Evolutionary conservation across 2,113 vertebrate species (phyloP), one percentile per base, ranked within the genome.

Genomic region (Periophthalmodon schlosseri): DNA sequence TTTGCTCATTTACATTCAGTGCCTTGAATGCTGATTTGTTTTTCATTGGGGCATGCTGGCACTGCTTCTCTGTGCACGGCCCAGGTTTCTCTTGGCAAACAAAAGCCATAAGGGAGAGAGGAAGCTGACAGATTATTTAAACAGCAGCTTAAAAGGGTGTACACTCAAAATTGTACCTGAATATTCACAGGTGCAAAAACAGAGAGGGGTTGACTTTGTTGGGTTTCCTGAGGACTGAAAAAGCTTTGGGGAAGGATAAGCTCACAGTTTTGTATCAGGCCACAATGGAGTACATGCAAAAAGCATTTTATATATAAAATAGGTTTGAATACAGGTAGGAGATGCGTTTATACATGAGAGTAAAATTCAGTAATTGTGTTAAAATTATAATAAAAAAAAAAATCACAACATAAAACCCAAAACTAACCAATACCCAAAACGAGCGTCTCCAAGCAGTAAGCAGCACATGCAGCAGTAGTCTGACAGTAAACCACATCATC

Each of bases 61-160:
- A 47, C n/a, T 66, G 36, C 64, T 66, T 66, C n/a, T 66, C 64
- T 28, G 20, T 49, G 44, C 21, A 24, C 21, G 6, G 66, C 39
- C 39, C 39, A 24, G 44, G n/a, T 68, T 68, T 68, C 44, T 47
- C n/a, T 47, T 68, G 66, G 66, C 44, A 47, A 68, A 49, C 66
- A 68, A 68, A 49, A 47, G 33, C 63, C 36, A 65, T 65, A 44
- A 65, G 63, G 63, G 63, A 65, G 63, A 44, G 20, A 21, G 34
- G 63, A 15, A 60, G 39, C 46, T 68, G 44, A 68, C 66, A 68
- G 66, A 47, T 68, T 68, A 68, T 68, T 68, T 68, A 47, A 68
- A 49, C 44, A 16, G 21, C 44, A 47, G 44, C 44, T 68, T 49
- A 49, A 49, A 49, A 65, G 2, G 34, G 34, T 39, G 34, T 65